Evolutionary conservation across 2,113 vertebrate species (phyloP).

Genomic region (Tragulus kanchil): DNA sequence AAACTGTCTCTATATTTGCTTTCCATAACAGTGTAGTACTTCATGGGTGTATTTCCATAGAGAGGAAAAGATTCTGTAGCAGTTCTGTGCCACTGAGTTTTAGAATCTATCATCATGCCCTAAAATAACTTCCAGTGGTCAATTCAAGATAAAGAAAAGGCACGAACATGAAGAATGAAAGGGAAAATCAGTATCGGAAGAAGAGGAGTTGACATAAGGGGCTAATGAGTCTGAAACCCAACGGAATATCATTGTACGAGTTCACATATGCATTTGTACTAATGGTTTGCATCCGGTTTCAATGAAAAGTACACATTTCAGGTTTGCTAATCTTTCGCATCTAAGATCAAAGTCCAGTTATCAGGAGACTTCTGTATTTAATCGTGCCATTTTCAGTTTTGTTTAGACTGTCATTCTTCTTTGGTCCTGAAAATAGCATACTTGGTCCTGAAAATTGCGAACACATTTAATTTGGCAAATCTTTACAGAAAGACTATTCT

Average conservation of each 20-base stretch:
- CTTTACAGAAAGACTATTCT: background rate
- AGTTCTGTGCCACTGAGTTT: slow-evolving; percentile 50
- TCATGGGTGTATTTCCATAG: background rate
- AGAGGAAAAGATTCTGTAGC: slow-evolving; percentile 31
- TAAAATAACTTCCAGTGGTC: slow-evolving; percentile 63
- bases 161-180: slow-evolving; percentile 61
- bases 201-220: slow-evolving; percentile 15
- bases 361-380: slow-evolving; percentile 60
- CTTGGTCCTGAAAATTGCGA: background rate
- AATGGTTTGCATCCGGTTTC: slow-evolving; percentile 65
- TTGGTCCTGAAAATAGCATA: background rate
- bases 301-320: slow-evolving; percentile 67
- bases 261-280: slow-evolving; percentile 57
- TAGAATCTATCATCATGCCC: slow-evolving; percentile 65
- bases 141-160: slow-evolving; percentile 40
- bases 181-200: slow-evolving; percentile 36
- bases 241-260: background rate
- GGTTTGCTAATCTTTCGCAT: slow-evolving; percentile 61
- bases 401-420: slow-evolving; percentile 48
- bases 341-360: slow-evolving; percentile 46
- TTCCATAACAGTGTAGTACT: background rate
- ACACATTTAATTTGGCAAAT: background rate
- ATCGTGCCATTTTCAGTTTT: slow-evolving; percentile 60
- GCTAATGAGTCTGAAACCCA: slow-evolving; percentile 50
- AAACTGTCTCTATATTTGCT: background rate